Conservation (phyloP, 2,113 vertebrate genomes). For the Gulo gulo region DNA sequence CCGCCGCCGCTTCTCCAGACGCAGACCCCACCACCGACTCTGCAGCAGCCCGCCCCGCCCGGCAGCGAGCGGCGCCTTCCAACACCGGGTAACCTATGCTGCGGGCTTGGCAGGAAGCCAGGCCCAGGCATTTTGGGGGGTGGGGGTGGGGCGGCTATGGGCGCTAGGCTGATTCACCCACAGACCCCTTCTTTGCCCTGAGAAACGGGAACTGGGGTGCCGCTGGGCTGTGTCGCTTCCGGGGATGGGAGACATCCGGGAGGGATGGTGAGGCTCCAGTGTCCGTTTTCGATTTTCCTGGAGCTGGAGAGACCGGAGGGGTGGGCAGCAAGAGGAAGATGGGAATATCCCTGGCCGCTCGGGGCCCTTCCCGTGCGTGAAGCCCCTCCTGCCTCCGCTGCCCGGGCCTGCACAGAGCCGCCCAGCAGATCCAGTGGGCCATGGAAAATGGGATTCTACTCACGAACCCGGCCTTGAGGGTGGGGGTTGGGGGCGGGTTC, state of each 20-base stretch:
- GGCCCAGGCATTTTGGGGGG: conserved; percentile 59
- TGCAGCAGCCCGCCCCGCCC: conserved; percentile 59
- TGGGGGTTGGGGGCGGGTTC: not conserved
- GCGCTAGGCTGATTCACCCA: not conserved
- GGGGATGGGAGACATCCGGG: conserved; percentile 57
- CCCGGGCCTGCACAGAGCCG: not conserved
- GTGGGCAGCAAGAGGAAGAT: not conserved
- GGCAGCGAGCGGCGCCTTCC: conserved; percentile 75
- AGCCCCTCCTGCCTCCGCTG: not conserved
- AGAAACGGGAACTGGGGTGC: conserved; percentile 69
- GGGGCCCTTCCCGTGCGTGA: not conserved
- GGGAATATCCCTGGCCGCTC: not conserved
- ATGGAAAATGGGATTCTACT: conserved; percentile 73
- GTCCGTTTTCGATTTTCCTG: conserved; percentile 44
- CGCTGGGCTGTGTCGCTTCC: conserved; percentile 55
- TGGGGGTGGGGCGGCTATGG: not conserved
- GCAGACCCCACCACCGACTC: conserved; percentile 42
- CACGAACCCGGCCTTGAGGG: conserved; percentile 60
- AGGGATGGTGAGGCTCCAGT: conserved; percentile 2
- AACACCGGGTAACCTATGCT: conserved; percentile 71
- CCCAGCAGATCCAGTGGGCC: conserved; percentile 58
- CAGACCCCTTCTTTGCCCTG: conserved; percentile 25
- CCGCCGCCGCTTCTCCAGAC: conserved; percentile 74
- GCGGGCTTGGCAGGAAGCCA: conserved; percentile 77
- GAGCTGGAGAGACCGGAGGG: not conserved